These are phyloP conservation scores for Triops cancriformis DNA, from an alignment of 1,140 invertebrate species.

Conservation along the genomic window DNA sequence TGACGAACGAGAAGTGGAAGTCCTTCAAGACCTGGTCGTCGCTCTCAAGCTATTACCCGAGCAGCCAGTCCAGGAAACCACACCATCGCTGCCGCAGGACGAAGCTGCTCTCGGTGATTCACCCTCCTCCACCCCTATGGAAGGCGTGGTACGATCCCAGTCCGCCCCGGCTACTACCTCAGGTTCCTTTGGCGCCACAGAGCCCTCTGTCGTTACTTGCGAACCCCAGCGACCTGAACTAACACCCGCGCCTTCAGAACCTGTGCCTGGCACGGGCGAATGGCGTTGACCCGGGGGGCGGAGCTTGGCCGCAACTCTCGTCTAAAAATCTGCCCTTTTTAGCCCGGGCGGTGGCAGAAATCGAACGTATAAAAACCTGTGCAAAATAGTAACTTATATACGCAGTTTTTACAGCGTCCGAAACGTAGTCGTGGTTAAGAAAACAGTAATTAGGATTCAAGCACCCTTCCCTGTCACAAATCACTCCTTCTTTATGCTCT, in stretches of 20 bases:
- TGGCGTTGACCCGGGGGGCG: background rate
- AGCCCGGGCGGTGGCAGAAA: background rate
- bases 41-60: slow-evolving; percentile 37
- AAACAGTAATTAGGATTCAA: background rate
- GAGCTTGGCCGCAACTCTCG: too few species aligned
- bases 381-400: background rate
- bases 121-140: background rate
- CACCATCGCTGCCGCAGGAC: background rate
- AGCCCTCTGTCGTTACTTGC: background rate
- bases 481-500: background rate
- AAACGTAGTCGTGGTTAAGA: background rate
- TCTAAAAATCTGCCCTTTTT: too few species aligned
- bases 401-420: background rate
- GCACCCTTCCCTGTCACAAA: background rate
- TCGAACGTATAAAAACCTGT: background rate
- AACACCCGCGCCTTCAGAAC: background rate
- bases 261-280: background rate
- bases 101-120: background rate
- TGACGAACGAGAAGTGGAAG: slow-evolving; percentile 90
- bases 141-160: background rate
- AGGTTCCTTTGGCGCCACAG: background rate
- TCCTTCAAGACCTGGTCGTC: slow-evolving; percentile 58
- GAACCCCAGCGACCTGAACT: slow-evolving; percentile 2
- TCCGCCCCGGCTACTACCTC: background rate
- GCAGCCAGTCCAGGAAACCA: background rate